Evolutionary conservation across 2,113 vertebrate genomes (phyloP).

Genomic region (Halichoeres trimaculatus): DNA sequence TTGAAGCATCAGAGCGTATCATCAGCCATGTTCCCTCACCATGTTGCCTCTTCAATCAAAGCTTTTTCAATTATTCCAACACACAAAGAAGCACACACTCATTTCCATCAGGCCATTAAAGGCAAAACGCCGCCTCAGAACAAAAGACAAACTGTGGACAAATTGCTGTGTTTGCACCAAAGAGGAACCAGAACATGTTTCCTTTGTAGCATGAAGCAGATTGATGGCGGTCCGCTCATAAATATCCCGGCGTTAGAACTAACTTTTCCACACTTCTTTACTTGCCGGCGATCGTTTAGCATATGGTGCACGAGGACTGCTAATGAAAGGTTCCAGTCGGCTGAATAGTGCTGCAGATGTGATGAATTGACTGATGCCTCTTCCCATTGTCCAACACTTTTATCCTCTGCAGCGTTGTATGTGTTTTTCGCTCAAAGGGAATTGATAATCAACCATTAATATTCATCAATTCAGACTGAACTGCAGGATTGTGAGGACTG

Average conservation of each 20-base stretch:
- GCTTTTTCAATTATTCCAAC: slow-evolving; percentile 63
- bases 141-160: slow-evolving; percentile 65
- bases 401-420: slow-evolving; percentile 64
- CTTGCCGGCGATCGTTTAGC: slow-evolving; percentile 57
- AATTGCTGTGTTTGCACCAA: slow-evolving; percentile 65
- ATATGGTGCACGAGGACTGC: slow-evolving; percentile 51
- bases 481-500: slow-evolving; percentile 54
- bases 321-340: slow-evolving; percentile 63
- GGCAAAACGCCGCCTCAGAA: slow-evolving; percentile 44
- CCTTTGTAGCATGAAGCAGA: slow-evolving; percentile 65
- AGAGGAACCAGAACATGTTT: slow-evolving; percentile 63
- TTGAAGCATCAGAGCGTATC: neutral
- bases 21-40: slow-evolving; percentile 17
- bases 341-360: slow-evolving; percentile 53
- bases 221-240: slow-evolving; percentile 61
- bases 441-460: slow-evolving; percentile 81
- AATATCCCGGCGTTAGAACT: slow-evolving; percentile 41
- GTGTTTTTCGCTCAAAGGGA: slow-evolving; percentile 72
- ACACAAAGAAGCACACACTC: slow-evolving; percentile 43
- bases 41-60: slow-evolving; percentile 45
- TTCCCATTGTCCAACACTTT: slow-evolving; percentile 70
- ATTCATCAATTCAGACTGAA: slow-evolving; percentile 75
- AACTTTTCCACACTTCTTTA: slow-evolving; percentile 47
- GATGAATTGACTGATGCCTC: slow-evolving; percentile 68
- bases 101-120: slow-evolving; percentile 67